These are phyloP conservation scores for Pantala flavescens DNA, from an alignment of 1,140 invertebrate species.

Conservation along the genomic window DNA sequence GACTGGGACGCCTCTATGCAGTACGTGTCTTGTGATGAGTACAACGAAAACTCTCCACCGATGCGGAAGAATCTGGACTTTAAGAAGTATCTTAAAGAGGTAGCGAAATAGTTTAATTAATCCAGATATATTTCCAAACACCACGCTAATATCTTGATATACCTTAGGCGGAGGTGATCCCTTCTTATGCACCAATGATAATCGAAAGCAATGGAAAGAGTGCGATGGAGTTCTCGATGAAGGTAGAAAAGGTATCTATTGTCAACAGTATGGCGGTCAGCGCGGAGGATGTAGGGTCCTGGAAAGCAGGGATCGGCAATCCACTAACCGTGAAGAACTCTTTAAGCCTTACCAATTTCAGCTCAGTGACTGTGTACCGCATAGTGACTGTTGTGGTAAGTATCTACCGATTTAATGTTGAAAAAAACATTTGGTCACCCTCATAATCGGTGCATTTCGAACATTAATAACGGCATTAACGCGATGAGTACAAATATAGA, in stretches of 20 bases:
- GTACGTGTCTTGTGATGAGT: constrained; percentile 65
- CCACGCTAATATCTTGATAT: too few species aligned
- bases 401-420: too few species aligned
- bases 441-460: too few species aligned
- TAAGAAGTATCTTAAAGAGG: constrained; percentile 33
- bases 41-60: constrained; percentile 58
- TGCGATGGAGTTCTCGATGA: constrained; percentile 61
- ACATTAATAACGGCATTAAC: too few species aligned
- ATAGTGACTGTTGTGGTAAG: constrained; percentile 64
- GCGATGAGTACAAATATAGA: too few species aligned
- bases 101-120: constrained; percentile 18
- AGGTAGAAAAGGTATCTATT: constrained; percentile 48
- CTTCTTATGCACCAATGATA: constrained; percentile 52
- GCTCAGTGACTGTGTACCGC: constrained; percentile 67
- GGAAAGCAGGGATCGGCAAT: constrained; percentile 54
- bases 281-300: constrained; percentile 48
- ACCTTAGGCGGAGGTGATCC: constrained; percentile 45
- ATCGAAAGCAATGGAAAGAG: constrained; percentile 52
- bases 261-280: constrained; percentile 42
- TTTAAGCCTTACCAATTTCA: constrained; percentile 57
- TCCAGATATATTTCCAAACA: too few species aligned
- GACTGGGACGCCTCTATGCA: constrained; percentile 57
- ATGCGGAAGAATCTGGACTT: constrained; percentile 40
- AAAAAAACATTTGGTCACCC: neutral
- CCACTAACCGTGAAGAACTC: constrained; percentile 49